These are phyloP conservation scores for Brachyopa scutellaris DNA, from an alignment of 2,888 invertebrate genomes.

Conservation along the genomic window DNA sequence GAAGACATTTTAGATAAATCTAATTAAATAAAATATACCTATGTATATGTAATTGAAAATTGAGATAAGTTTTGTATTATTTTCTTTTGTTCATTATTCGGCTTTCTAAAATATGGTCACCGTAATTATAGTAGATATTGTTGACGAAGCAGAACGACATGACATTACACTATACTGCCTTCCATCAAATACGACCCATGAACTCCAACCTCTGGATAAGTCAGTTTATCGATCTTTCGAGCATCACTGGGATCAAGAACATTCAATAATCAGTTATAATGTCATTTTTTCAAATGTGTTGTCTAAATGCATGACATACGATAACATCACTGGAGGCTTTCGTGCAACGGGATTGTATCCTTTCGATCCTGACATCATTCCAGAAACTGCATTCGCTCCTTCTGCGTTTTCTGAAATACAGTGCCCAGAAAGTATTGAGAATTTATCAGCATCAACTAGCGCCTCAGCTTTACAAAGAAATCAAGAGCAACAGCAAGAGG, in stretches of 20 bases:
- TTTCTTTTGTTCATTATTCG: no score
- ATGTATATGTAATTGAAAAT: no score
- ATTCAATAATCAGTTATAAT: constrained; percentile 40
- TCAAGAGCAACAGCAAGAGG: constrained; percentile 3
- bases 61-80: no score
- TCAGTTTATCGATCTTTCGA: constrained; percentile 50
- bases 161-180: constrained; percentile 24
- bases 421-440: neutral
- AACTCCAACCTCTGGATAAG: constrained; percentile 38
- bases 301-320: constrained; percentile 50
- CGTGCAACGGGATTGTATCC: constrained; percentile 30
- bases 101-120: no score
- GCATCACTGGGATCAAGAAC: constrained; percentile 50
- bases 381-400: constrained; percentile 30
- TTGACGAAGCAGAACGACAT: constrained; percentile 30
- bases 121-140: no score
- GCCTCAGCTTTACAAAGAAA: constrained; percentile 13
- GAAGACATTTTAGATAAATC: no score
- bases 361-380: constrained; percentile 35
- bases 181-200: constrained; percentile 43
- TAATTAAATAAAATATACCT: no score
- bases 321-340: constrained; percentile 40
- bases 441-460: constrained; percentile 19
- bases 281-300: constrained; percentile 44
- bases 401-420: constrained; percentile 6